Evolutionary conservation across 2,113 vertebrate species (phyloP), one percentile per base, ranked within the genome.

Genomic region (Noctilio leporinus): DNA sequence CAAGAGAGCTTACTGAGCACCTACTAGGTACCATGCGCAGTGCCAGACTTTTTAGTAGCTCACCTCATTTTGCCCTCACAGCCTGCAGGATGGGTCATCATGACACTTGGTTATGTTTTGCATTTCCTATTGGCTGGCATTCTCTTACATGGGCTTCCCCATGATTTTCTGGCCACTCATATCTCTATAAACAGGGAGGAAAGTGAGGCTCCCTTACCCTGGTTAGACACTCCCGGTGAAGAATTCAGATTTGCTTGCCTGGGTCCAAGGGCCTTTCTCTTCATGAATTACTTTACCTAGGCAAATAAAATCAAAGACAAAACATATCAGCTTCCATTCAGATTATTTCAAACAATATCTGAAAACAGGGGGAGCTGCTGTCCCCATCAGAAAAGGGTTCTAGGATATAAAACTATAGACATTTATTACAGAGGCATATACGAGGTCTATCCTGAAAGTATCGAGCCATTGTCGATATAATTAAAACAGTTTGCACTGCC

Each of bases 1-100:
- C 49, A 76, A 12, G 43, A 30, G 4, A 33, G 9, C 49, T 73
- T 38, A 26, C 17, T 20, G 59, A 22, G 0, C 35, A 55, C 20
- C 14, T 22, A 5, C 9, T 0, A 49, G 33, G 22, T 24, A 40
- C 64, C 35, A n/a, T 0, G 5, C 4, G 6, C 24, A 14, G n/a
- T 10, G 20, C 20, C 38, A 57, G 76, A 51, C 30, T 49, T 70
- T n/a, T 26, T 57, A 24, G 7, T 49, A 8, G 51, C 24, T 92
- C 33, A 65, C 17, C 14, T 84, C n/a, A 3, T 12, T 76, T 83
- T 33, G 59, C 19, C 14, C 38, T 92, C 43, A 17, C 3, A 4
- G 20, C 45, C 3, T 65, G 3, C 20, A 28, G 17, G 35, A 9
- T 64, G 38, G 45, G 10, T 49, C 65, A 10, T 45, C 47, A 7